phyloP scores from a whole-genome alignment of 2,888 invertebrate species.

The Disparrhopalites patrizii region DNA sequence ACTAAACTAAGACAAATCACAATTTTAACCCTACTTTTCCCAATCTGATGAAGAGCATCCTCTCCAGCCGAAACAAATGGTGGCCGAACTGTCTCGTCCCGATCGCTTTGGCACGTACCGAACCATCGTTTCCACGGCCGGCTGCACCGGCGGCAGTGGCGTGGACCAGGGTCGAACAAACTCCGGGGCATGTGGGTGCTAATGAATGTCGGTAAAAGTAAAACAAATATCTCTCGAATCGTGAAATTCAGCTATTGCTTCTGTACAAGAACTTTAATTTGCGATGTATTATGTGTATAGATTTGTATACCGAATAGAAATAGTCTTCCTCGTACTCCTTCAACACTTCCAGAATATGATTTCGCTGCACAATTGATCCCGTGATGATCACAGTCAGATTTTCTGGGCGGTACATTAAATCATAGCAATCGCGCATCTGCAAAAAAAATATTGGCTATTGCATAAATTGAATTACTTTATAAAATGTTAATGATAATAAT shows the following conservation, averaged over 20 bases:
- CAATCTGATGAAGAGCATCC: constrained; percentile 41
- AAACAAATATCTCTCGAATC: too few species aligned
- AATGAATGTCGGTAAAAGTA: too few species aligned
- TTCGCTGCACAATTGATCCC: constrained; percentile 54
- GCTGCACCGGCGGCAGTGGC: constrained; percentile 26
- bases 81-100: constrained; percentile 33
- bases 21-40: constrained; percentile 35
- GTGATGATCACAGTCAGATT: constrained; percentile 80
- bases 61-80: constrained; percentile 46
- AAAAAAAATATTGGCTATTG: constrained; percentile 5
- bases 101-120: constrained; percentile 39
- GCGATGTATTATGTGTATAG: constrained; percentile 1
- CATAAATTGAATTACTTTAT: too few species aligned
- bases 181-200: constrained; percentile 28
- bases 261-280: neutral
- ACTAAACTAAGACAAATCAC: neutral
- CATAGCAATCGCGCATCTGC: constrained; percentile 73
- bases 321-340: constrained; percentile 42
- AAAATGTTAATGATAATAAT: too few species aligned
- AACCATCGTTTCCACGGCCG: constrained; percentile 26
- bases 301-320: constrained; percentile 31
- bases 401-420: constrained; percentile 82
- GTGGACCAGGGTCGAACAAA: constrained; percentile 39
- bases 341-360: constrained; percentile 39
- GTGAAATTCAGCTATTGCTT: neutral